Conservation (phyloP, 2,888 invertebrate species). For the Panzeria rudis region DNA sequence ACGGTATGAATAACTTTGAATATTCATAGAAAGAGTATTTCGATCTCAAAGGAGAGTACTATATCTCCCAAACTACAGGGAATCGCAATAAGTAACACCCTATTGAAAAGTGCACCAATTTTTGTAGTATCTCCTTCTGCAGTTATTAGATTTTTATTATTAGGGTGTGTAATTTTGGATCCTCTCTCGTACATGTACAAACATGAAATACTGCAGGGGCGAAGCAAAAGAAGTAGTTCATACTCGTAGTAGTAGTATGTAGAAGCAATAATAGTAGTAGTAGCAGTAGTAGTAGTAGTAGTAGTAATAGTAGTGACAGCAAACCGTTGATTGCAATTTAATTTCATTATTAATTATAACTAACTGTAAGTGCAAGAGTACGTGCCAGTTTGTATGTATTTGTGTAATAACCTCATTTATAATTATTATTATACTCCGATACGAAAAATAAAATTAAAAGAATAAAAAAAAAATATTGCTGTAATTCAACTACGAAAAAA, state of each 20-base stretch:
- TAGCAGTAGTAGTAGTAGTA: neutral
- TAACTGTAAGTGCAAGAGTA: slow-evolving; percentile 51
- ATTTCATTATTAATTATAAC: slow-evolving; percentile 72
- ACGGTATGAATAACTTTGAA: too few species aligned
- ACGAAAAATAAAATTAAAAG: slow-evolving; percentile 42
- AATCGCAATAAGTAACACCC: neutral
- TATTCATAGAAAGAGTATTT: too few species aligned
- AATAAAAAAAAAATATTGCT: slow-evolving; percentile 54
- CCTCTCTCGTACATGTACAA: neutral
- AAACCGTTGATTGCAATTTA: slow-evolving; percentile 71
- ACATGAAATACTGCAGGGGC: neutral
- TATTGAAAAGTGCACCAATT: too few species aligned
- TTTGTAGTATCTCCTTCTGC: too few species aligned
- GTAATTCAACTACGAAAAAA: slow-evolving; percentile 40
- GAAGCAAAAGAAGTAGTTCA: neutral
- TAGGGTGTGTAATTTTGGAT: neutral
- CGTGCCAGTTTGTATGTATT: slow-evolving; percentile 44
- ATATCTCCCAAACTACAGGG: neutral
- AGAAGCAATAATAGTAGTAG: neutral
- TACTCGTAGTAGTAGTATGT: neutral
- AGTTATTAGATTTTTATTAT: neutral
- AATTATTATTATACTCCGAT: slow-evolving; percentile 66
- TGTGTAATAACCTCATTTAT: slow-evolving; percentile 65
- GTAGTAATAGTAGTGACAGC: slow-evolving; percentile 35
- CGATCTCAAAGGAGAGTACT: too few species aligned